These are phyloP conservation scores for Crypturellus tataupa DNA, from an alignment of 2,797 vertebrate species.

Conservation along the genomic window DNA sequence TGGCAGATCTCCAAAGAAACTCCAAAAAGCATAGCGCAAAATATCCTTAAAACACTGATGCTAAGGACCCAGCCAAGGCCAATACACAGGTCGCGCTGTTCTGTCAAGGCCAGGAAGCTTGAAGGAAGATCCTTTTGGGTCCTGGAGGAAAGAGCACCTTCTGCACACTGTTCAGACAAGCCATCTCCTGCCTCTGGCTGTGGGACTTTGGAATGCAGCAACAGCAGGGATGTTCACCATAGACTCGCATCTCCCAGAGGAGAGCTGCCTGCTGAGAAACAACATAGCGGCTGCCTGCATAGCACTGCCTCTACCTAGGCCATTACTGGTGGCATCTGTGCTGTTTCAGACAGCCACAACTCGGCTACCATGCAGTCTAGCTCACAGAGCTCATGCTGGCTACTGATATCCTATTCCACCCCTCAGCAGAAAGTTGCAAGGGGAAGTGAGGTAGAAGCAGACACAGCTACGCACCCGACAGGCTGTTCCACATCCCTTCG, in stretches of 20 bases:
- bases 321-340: neutral
- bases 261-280: neutral
- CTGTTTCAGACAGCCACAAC: conserved; percentile 12
- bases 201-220: neutral
- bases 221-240: neutral
- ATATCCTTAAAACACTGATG: neutral
- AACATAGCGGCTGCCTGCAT: neutral
- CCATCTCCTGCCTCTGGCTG: neutral
- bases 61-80: neutral
- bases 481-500: neutral
- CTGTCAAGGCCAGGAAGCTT: neutral
- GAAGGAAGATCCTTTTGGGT: neutral
- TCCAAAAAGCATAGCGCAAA: neutral
- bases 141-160: neutral
- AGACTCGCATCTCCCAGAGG: fast-evolving
- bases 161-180: neutral
- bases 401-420: neutral
- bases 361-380: neutral
- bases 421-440: neutral
- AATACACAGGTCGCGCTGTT: neutral
- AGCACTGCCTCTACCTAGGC: neutral
- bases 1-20: conserved; percentile 22
- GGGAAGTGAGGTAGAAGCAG: conserved; percentile 36
- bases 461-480: neutral
- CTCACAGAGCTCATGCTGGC: neutral